Evolutionary conservation across 1,140 invertebrate genomes (phyloP), one percentile per base, ranked within the genome.

Genomic region (Zaprionus vittiger): DNA sequence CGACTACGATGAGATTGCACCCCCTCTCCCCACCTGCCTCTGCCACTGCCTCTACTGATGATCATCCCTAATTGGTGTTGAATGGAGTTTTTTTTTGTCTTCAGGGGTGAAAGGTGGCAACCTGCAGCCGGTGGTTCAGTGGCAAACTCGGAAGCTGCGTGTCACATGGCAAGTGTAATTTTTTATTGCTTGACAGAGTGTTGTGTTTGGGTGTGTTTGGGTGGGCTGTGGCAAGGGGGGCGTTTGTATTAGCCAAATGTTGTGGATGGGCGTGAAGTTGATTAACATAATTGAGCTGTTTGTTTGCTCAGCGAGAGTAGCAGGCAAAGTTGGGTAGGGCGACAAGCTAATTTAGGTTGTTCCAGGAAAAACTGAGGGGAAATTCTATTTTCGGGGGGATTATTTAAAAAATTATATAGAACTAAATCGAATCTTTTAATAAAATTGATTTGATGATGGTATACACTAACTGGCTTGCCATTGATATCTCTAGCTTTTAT

Each of bases 51-150:
- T 59, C 41, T 31, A n/a, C 57, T 61, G 89, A 79, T 91, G 77
- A 86, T 90, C 90, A 90, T 86, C 85, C 90, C 90, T 91, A 91
- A 91, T 91, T 91, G 90, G 85, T 91, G 90, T 91, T 91, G 90
- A 91, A 91, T 90, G 79, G 77, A 91, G 78, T 81, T 72, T 80
- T 77, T 80, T 64, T 71, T 59, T 61, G 26, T 31, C 3, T 5
- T 7, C 20, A 47, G 73, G 84, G 84, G 85, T 84, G 81, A 83
- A 89, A 84, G 85, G 85, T 89, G 80, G 77, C 79, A 73, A 74
- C 81, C 81, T 79, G 77, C 59, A 67, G 73, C 67, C 59, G 73
- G 73, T 75, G 67, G 73, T 64, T 63, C 54, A 49, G 70, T 57
- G 62, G 37, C 31, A 31, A 28, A n/a, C 26, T 24, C 14, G 28